phyloP scores from a whole-genome alignment of 53 echinoderm and acorn worm species.

The Echinarachnius parma region DNA sequence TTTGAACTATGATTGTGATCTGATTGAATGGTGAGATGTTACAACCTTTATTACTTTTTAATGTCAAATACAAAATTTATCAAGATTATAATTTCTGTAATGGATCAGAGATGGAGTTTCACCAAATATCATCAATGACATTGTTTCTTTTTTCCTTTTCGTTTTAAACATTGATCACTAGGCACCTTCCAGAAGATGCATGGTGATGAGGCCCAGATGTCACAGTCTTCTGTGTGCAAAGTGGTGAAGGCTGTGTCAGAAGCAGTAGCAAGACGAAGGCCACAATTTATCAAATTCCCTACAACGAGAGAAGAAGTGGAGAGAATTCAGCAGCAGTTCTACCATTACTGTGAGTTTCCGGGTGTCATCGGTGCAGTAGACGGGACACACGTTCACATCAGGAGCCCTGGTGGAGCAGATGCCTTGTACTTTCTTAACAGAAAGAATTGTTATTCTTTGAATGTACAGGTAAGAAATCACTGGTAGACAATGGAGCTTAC shows the following conservation, averaged over 20 bases:
- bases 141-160: too few relatives aligned
- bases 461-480: conserved; percentile 28
- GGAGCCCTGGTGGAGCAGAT: conserved; percentile 30
- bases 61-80: too few relatives aligned
- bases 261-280: conserved; percentile 16
- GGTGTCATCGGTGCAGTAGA: conserved; percentile 38
- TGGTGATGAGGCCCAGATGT: conserved; percentile 10
- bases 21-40: too few relatives aligned
- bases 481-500: too few relatives aligned
- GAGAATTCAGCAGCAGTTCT: conserved; percentile 17
- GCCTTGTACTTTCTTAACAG: conserved; percentile 36
- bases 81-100: too few relatives aligned
- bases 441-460: conserved; percentile 26
- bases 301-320: conserved; percentile 1
- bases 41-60: too few relatives aligned
- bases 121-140: too few relatives aligned
- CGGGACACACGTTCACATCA: conserved; percentile 33
- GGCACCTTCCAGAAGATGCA: conserved; percentile 26
- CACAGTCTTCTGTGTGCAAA: conserved; percentile 21
- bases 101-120: too few relatives aligned
- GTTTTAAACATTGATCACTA: too few relatives aligned
- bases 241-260: conserved; percentile 6
- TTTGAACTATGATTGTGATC: too few relatives aligned
- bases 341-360: conserved; percentile 20
- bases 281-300: conserved; percentile 24